phyloP scores from a whole-genome alignment of 2,888 invertebrate genomes.

The Uropetala carovei region DNA sequence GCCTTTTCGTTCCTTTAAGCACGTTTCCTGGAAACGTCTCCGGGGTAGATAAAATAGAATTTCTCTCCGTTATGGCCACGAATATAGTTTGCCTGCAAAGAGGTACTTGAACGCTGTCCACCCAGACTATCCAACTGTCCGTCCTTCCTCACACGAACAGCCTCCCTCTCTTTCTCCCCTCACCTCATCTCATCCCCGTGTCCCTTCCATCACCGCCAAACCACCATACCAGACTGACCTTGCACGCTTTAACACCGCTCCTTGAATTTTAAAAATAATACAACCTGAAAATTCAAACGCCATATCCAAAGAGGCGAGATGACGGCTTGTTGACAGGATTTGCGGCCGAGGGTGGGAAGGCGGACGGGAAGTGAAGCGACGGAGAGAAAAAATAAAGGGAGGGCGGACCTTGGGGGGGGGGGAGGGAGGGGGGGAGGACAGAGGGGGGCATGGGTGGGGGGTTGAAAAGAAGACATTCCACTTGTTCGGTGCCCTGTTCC shows the following conservation, averaged over 20 bases:
- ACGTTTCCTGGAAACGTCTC: too few relatives aligned
- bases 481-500: slow-evolving; percentile 48
- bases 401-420: neutral
- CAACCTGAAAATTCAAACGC: slow-evolving; percentile 60
- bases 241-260: slow-evolving; percentile 29
- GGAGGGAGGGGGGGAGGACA: neutral
- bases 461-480: slow-evolving; percentile 46
- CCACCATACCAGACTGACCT: slow-evolving; percentile 28
- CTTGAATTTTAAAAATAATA: slow-evolving; percentile 51
- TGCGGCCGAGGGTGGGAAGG: neutral
- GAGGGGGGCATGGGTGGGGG: neutral
- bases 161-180: neutral
- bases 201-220: slow-evolving; percentile 10
- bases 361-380: neutral
- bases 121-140: neutral
- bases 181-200: neutral
- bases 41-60: too few relatives aligned
- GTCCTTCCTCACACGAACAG: neutral
- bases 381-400: neutral
- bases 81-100: too few relatives aligned
- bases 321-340: slow-evolving; percentile 54
- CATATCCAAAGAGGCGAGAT: slow-evolving; percentile 25
- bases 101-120: neutral
- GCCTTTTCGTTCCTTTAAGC: too few relatives aligned
- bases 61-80: too few relatives aligned